Base-by-base conservation (phyloP, 2,888 invertebrate genomes). In the Phragmatobia fuliginosa region DNA sequence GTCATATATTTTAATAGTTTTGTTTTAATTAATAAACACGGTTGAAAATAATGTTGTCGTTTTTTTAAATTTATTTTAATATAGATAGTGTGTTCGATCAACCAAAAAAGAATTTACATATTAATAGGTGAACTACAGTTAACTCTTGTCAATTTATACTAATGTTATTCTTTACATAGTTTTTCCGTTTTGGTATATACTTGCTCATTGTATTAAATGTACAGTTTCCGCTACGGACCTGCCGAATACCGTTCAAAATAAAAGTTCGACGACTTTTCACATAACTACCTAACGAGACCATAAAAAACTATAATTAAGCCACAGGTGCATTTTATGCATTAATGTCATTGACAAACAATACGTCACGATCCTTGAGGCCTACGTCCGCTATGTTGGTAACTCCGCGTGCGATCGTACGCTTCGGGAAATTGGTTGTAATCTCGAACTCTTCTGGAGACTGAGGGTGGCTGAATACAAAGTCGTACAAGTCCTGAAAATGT, bases 391-490 rank as follows among this genome's bases (percentile, higher is more conserved):
- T 95, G 33, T 97, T 97, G 28, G 79, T 89, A 10, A 81, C 76
- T 2, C 97, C 96, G 62, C 97, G 97, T 7, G 97, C 96, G 68
- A 99, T 94, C 74, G 97, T 96, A 77, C 98, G 96, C 88, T 98
- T 98, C 0, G 99, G 99, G 91, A 98, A 99, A 94, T 99, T 99
- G 78, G 98, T 99, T 64, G 98, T 98, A 77, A 99, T 98, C 95
- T 99, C 98, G 90, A 99, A 99, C 88, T 97, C 97, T 88, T 98
- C 96, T 1, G 99, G 99, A 21, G 99, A 97, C 83, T 97, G 97
- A 7, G 98, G 98, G 93, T 99, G 98, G 88, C 99, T 99, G 94
- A 99, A 99, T 78, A 99, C 98, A 94, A 98, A 99, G 92, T 98
- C 97, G 93, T 98, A 99, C 75, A 99, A 96, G 88, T 98, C 97